Conservation (phyloP, 2,888 invertebrate genomes). For the Norana najaformis region DNA sequence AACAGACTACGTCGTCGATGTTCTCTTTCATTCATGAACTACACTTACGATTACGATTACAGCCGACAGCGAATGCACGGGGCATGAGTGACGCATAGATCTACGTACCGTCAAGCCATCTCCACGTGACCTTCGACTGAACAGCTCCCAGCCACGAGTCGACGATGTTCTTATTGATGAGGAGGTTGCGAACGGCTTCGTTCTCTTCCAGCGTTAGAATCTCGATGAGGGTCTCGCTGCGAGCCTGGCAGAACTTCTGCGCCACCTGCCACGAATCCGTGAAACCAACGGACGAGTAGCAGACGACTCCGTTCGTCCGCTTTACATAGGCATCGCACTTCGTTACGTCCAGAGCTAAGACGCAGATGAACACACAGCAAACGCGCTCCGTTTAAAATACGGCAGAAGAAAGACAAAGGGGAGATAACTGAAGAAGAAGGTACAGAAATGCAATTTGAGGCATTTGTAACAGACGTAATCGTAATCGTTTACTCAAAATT, state of each 20-base stretch:
- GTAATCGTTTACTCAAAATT: no score
- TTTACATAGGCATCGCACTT: not conserved
- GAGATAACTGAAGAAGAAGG: no score
- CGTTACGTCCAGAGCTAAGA: not conserved
- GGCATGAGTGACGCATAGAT: no score
- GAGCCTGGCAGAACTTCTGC: not conserved
- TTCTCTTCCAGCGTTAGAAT: not conserved
- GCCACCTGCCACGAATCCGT: not conserved
- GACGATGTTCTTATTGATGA: not conserved
- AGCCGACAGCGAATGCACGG: not conserved
- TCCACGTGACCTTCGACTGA: not conserved
- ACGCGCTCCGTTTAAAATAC: no score
- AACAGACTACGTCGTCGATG: no score
- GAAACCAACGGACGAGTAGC: not conserved
- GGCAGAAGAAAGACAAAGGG: no score
- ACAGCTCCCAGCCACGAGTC: not conserved
- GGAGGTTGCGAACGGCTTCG: not conserved
- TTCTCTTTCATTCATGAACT: no score
- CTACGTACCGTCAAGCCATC: not conserved
- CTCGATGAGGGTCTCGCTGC: not conserved
- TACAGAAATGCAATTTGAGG: no score
- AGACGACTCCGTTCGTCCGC: not conserved
- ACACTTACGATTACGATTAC: not conserved
- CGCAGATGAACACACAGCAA: not conserved
- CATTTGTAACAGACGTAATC: no score